These are phyloP conservation scores for Hyperopisus bebe DNA, from an alignment of 2,113 vertebrate genomes.

Conservation along the genomic window DNA sequence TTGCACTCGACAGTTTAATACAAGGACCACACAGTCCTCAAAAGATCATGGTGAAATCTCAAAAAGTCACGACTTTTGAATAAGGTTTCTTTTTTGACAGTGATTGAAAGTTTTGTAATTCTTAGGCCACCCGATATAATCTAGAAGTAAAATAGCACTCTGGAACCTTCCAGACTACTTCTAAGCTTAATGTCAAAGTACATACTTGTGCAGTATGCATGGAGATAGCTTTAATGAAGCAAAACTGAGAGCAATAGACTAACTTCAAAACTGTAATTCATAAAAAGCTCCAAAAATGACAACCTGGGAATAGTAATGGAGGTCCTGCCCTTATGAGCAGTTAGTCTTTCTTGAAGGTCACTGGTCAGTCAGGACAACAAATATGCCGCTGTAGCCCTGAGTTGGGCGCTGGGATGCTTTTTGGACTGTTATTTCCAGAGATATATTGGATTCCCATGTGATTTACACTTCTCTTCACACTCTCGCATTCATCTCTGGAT, in stretches of 20 bases:
- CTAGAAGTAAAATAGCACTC: not conserved
- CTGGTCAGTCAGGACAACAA: not conserved
- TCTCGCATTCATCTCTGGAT: not conserved
- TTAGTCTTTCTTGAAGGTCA: not conserved
- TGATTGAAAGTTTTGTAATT: not conserved
- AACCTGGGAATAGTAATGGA: not conserved
- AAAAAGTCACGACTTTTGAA: not conserved
- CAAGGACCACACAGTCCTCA: not conserved
- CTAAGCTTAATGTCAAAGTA: not conserved
- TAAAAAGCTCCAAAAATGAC: not conserved
- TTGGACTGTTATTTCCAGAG: not conserved
- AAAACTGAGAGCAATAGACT: not conserved
- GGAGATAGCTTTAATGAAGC: not conserved
- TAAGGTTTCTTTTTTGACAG: not conserved
- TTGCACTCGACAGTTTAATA: not conserved
- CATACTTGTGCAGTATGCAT: not conserved
- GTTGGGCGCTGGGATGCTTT: not conserved
- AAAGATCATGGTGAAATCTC: not conserved
- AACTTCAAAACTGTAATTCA: not conserved
- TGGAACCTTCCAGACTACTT: not conserved
- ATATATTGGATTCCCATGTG: not conserved
- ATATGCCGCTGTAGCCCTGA: not conserved
- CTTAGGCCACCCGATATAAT: not conserved
- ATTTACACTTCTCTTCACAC: conserved; percentile 2
- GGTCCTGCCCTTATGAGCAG: not conserved